These are phyloP conservation scores for Phenganax marumi DNA, from an alignment of 92 coral and sea anemone genomes.

Conservation along the genomic window DNA sequence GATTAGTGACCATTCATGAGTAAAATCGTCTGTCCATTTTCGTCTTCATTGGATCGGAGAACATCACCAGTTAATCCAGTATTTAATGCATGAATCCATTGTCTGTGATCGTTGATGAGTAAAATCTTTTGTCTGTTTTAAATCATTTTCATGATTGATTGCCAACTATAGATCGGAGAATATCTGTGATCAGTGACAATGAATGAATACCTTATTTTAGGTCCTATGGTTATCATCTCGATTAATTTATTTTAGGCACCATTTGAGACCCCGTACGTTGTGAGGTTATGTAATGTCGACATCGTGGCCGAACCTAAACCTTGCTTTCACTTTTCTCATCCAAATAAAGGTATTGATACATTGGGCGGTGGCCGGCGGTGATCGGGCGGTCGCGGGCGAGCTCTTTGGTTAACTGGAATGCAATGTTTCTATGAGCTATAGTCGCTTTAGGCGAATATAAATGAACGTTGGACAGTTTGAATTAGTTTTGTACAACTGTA, in stretches of 20 bases:
- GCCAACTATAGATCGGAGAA: too few relatives aligned
- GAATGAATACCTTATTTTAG: not conserved
- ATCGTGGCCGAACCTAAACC: conserved; percentile 71
- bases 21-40: not conserved
- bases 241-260: conserved; percentile 63
- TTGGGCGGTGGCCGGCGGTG: too few relatives aligned
- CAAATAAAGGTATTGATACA: conserved; percentile 70
- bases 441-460: too few relatives aligned
- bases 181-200: too few relatives aligned
- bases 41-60: too few relatives aligned
- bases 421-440: too few relatives aligned
- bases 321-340: conserved; percentile 79
- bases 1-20: not conserved
- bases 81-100: too few relatives aligned
- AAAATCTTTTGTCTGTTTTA: not conserved
- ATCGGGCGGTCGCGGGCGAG: too few relatives aligned
- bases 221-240: not conserved
- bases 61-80: too few relatives aligned
- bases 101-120: not conserved
- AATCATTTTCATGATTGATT: not conserved
- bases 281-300: conserved; percentile 79
- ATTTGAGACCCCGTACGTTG: conserved; percentile 96
- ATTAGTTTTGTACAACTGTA: too few relatives aligned
- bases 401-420: too few relatives aligned
- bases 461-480: too few relatives aligned